phyloP scores from a whole-genome alignment of 2,113 vertebrate species.

The Dolichallabes microphthalmus region DNA sequence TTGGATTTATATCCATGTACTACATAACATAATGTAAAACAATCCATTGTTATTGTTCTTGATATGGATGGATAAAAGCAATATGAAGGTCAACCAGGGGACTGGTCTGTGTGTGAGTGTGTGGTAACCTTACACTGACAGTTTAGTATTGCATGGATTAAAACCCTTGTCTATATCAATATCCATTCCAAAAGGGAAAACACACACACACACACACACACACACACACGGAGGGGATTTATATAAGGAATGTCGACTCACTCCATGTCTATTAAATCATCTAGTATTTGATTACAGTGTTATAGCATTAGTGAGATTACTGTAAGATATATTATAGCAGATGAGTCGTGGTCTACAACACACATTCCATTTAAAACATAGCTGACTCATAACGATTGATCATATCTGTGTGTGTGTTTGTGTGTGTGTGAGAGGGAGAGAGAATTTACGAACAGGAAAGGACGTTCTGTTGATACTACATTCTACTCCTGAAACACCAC shows the following conservation, averaged over 20 bases:
- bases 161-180: conserved; percentile 20
- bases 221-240: conserved; percentile 11
- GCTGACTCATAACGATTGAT: background rate
- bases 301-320: conserved; percentile 17
- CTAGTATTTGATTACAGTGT: conserved; percentile 9
- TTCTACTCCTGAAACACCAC: background rate
- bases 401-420: background rate
- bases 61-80: background rate
- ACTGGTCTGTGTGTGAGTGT: conserved; percentile 17
- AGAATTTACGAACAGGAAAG: background rate
- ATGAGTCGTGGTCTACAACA: conserved; percentile 8
- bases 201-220: conserved; percentile 12
- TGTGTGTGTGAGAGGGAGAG: background rate
- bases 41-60: background rate
- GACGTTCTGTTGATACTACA: background rate
- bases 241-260: conserved; percentile 4
- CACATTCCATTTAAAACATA: conserved; percentile 7
- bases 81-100: background rate
- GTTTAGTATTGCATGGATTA: conserved; percentile 35
- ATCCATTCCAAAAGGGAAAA: conserved; percentile 16
- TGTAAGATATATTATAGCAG: conserved; percentile 12
- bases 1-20: background rate
- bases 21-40: background rate
- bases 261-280: background rate
- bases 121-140: conserved; percentile 34